Base-by-base conservation (phyloP, 2,113 vertebrate species). In the Gymnogyps californianus region DNA sequence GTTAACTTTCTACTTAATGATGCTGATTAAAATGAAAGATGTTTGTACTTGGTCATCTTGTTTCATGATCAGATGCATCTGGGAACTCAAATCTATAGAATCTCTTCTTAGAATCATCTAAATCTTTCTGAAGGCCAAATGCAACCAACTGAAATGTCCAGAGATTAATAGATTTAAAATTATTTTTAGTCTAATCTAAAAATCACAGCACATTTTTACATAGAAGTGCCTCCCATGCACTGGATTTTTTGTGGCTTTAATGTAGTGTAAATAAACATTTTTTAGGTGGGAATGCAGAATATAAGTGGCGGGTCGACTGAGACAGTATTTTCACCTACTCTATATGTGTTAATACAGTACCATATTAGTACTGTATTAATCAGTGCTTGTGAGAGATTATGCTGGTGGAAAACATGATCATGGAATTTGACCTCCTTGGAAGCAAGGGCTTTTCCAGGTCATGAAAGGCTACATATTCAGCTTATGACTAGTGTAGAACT, bases 381-480 rank as follows among this genome's bases (percentile, higher is more conserved):
- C 42, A 58, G 16, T 76, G 36, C 44, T 95, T 1, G 1, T 76
- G 74, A 76, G 70, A 82, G 40, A 76, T 90, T 76, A 34, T 59
- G 49, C 46, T 89, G 58, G 31, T 95, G n/a, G 66, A 91, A 91
- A 94, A 94, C 58, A 72, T 22, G 74, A 52, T 57, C 57, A 47
- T 82, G 70, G n/a, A 74, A 62, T 92, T 84, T 95, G 89, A 91
- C 70, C 69, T 94, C 25, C 34, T 89, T 94, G 66, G 87, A 89
- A 93, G 28, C 10, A 91, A 87, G 42, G 66, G 57, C 47, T 87
- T 93, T 89, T 87, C 69, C 54, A 85, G 83, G 91, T 91, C 61
- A 55, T 24, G 15, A 82, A 93, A 87, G 40, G 66, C 54, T 84
- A 64, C 24, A 44, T 83, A 87, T 87, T 89, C 74, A 92, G 47